These are phyloP conservation scores for Aviceda subcristata DNA, from an alignment of 2,113 vertebrate species.

Conservation along the genomic window DNA sequence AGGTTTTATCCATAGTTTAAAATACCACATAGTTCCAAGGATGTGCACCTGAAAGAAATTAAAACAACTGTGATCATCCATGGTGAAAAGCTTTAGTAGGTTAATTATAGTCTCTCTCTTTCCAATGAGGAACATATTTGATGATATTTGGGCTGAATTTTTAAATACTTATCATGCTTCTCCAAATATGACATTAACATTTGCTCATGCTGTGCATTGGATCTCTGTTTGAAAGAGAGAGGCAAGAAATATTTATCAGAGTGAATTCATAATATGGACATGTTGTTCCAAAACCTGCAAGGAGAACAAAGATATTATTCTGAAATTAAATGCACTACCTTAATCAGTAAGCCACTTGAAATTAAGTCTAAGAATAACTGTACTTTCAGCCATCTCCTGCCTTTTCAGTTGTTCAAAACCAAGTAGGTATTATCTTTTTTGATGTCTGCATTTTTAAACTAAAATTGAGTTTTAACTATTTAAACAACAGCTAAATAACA, in stretches of 20 bases:
- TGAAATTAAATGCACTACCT: background rate
- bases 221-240: slow-evolving; percentile 6
- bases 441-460: background rate
- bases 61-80: background rate
- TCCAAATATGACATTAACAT: background rate
- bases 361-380: background rate
- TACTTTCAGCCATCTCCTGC: background rate
- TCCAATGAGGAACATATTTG: background rate
- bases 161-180: background rate
- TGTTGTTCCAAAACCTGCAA: slow-evolving; percentile 1
- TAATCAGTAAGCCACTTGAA: background rate
- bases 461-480: slow-evolving; percentile 13
- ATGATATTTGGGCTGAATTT: slow-evolving; percentile 7
- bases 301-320: background rate
- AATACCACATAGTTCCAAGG: background rate
- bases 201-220: slow-evolving; percentile 9
- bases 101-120: background rate
- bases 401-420: background rate
- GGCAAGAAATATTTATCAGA: slow-evolving; percentile 8
- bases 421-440: background rate
- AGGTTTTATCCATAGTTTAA: background rate
- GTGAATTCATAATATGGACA: background rate
- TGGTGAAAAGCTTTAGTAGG: background rate
- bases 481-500: background rate
- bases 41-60: background rate